Evolutionary conservation across 2,113 vertebrate species (phyloP).

Genomic region (Lycaon pictus): DNA sequence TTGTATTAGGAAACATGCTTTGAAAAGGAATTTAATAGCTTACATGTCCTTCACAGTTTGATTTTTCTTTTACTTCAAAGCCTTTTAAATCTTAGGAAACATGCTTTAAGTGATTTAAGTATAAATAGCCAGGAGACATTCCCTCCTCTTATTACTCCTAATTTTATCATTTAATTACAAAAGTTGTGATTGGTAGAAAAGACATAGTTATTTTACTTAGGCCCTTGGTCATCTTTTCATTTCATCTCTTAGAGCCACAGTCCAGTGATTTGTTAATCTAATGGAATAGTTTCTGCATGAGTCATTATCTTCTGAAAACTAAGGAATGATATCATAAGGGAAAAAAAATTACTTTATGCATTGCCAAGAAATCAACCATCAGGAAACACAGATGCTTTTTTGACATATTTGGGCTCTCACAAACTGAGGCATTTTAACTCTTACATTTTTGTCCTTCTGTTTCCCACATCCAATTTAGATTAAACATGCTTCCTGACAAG

Average conservation of each 20-base stretch:
- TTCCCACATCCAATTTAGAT: slow-evolving; percentile 4
- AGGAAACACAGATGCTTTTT: background rate
- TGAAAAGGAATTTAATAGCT: background rate
- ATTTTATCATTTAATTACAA: background rate
- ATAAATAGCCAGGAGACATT: background rate
- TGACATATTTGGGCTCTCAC: background rate
- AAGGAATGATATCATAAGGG: background rate
- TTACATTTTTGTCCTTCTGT: background rate
- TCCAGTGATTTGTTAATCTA: slow-evolving; percentile 1
- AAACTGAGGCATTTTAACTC: background rate
- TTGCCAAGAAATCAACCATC: background rate
- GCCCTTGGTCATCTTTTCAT: background rate
- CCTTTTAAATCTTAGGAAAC: slow-evolving; percentile 3
- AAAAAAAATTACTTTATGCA: background rate
- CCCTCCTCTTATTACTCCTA: background rate
- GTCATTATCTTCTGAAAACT: slow-evolving; percentile 24
- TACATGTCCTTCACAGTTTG: background rate
- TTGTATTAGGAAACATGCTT: background rate
- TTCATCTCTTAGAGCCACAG: background rate
- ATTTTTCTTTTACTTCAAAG: background rate
- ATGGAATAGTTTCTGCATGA: background rate
- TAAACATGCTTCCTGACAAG: background rate
- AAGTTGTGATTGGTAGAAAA: background rate
- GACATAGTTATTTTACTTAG: background rate
- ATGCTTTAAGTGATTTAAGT: background rate